phyloP scores from a whole-genome alignment of 2,888 invertebrate genomes.

The Lissonota sp. region DNA sequence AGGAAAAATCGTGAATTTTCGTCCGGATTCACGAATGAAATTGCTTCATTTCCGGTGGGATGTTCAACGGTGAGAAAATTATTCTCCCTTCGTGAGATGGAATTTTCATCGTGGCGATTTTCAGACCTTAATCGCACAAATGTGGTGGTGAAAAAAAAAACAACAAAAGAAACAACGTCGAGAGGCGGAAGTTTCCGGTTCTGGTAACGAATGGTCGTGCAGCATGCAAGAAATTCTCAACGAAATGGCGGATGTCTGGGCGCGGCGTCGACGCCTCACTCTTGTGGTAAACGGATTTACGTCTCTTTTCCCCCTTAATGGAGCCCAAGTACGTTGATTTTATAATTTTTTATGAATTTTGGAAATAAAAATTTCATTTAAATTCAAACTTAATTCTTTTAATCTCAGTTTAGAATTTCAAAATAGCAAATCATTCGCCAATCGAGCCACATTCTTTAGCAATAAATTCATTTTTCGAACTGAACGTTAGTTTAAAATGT shows the following conservation, averaged over 20 bases:
- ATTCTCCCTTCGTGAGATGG: no score
- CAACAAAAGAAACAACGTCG: neutral
- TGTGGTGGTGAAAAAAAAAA: neutral
- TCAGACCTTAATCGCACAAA: slow-evolving; percentile 33
- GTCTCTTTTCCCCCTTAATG: neutral
- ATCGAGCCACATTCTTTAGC: no score
- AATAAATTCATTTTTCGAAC: no score
- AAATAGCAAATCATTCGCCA: no score
- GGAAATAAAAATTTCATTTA: no score
- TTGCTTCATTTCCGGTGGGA: neutral
- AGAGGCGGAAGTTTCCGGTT: slow-evolving; percentile 36
- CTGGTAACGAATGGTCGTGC: slow-evolving; percentile 40
- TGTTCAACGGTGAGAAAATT: neutral
- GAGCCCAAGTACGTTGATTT: neutral
- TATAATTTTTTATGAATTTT: no score
- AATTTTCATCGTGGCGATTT: no score
- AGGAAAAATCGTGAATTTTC: neutral
- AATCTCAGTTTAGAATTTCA: no score
- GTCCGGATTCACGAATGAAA: neutral
- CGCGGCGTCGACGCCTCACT: slow-evolving; percentile 36
- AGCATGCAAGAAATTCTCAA: slow-evolving; percentile 47
- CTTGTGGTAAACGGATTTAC: neutral
- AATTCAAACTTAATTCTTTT: no score
- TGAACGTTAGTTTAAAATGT: no score
- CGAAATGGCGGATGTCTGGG: slow-evolving; percentile 59